These are phyloP conservation scores for Rhamnusium bicolor DNA, from an alignment of 2,888 invertebrate species.

Conservation along the genomic window DNA sequence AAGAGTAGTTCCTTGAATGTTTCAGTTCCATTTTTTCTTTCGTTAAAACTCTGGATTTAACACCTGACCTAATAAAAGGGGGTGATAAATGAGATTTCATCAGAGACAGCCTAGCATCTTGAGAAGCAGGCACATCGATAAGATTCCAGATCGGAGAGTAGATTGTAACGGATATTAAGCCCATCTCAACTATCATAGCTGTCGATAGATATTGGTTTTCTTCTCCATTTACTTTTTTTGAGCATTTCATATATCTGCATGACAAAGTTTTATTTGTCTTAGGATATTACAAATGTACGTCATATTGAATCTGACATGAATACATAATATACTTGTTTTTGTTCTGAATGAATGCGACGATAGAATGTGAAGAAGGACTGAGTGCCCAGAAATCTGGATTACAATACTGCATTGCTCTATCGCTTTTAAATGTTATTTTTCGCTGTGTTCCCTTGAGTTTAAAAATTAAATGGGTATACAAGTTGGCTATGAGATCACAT, in stretches of 20 bases:
- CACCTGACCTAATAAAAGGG: constrained; percentile 31
- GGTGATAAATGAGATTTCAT: constrained; percentile 31
- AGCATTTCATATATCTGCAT: constrained; percentile 1
- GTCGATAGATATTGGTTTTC: constrained; percentile 51
- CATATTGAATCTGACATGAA: constrained; percentile 3
- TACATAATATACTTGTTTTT: not conserved
- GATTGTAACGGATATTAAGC: constrained; percentile 51
- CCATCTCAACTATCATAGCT: constrained; percentile 47
- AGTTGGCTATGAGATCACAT: too few species aligned
- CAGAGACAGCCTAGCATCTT: constrained; percentile 12
- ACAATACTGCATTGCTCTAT: too few species aligned
- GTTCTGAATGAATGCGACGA: not conserved
- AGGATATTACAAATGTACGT: constrained; percentile 20
- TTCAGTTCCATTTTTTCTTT: not conserved
- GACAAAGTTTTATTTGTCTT: constrained; percentile 19
- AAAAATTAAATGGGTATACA: too few species aligned
- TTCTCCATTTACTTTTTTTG: constrained; percentile 17
- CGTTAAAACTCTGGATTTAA: constrained; percentile 3
- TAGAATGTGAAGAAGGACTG: too few species aligned
- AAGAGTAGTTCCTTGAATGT: not conserved
- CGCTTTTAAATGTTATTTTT: too few species aligned
- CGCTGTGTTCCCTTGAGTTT: too few species aligned
- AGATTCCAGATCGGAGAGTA: constrained; percentile 31
- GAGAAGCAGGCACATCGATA: constrained; percentile 7
- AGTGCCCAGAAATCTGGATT: too few species aligned